These are phyloP conservation scores for Rhabditoides inermis DNA, from an alignment of 2,888 invertebrate species.

Conservation along the genomic window DNA sequence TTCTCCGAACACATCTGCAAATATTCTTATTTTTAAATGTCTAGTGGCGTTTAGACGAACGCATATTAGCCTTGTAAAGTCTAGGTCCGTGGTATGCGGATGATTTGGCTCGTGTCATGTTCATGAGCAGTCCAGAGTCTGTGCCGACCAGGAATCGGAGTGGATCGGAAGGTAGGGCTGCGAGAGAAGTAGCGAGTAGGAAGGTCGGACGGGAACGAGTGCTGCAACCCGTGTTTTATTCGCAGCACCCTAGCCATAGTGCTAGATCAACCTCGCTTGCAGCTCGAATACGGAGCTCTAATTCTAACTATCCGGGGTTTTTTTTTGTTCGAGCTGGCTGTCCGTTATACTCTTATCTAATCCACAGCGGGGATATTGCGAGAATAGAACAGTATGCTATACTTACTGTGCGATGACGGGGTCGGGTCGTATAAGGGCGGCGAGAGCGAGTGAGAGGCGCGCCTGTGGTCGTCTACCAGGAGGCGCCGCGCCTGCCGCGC, in stretches of 20 bases:
- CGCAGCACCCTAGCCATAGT: no score
- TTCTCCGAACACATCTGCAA: slow-evolving; percentile 13
- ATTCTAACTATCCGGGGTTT: no score
- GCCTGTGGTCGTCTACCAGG: slow-evolving; percentile 7
- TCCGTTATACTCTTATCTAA: no score
- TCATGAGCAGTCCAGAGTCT: slow-evolving; percentile 7
- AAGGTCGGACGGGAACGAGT: slow-evolving; percentile 3
- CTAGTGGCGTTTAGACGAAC: background rate
- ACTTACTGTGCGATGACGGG: slow-evolving; percentile 3
- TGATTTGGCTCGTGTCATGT: slow-evolving; percentile 5
- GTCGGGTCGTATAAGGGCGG: slow-evolving; percentile 13
- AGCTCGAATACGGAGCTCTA: no score
- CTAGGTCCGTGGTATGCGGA: slow-evolving; percentile 2
- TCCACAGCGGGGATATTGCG: no score
- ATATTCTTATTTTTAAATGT: background rate
- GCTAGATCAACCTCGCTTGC: no score
- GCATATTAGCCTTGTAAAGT: slow-evolving; percentile 9
- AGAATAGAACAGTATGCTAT: no score
- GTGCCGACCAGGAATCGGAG: slow-evolving; percentile 6
- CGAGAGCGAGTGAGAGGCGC: slow-evolving; percentile 5
- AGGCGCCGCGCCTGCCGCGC: background rate
- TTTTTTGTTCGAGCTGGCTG: no score
- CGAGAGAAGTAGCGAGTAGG: slow-evolving; percentile 8
- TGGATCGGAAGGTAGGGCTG: background rate
- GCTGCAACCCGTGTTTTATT: no score